These are phyloP conservation scores for Drosophila multiciliata DNA, from an alignment of 2,888 invertebrate genomes.

Conservation along the genomic window DNA sequence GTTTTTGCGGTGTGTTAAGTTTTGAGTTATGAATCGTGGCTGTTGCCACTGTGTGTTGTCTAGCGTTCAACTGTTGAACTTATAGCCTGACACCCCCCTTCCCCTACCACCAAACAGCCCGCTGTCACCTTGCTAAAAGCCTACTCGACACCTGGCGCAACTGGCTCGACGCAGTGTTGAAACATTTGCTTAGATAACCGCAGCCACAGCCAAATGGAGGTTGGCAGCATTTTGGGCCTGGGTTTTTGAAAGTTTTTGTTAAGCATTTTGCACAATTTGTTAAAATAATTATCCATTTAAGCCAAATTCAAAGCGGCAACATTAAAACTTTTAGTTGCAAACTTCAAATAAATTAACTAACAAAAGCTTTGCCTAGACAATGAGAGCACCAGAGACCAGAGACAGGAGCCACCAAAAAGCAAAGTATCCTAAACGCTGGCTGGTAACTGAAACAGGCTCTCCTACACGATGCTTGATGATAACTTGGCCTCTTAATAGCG, in stretches of 20 bases:
- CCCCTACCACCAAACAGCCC: background rate
- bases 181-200: slow-evolving; percentile 43
- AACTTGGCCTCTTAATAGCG: slow-evolving; percentile 43
- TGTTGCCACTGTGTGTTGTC: slow-evolving; percentile 33
- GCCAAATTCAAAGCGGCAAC: slow-evolving; percentile 74
- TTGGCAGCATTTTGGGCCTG: slow-evolving; percentile 27
- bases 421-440: slow-evolving; percentile 40
- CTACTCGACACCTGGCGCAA: slow-evolving; percentile 22
- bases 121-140: background rate
- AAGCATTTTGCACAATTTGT: slow-evolving; percentile 71
- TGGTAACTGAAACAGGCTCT: slow-evolving; percentile 13
- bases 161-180: slow-evolving; percentile 7
- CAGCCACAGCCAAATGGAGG: slow-evolving; percentile 26
- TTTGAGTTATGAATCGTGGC: slow-evolving; percentile 58
- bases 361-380: slow-evolving; percentile 50
- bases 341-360: slow-evolving; percentile 73
- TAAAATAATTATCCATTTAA: slow-evolving; percentile 77
- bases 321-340: slow-evolving; percentile 72
- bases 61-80: slow-evolving; percentile 43
- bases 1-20: slow-evolving; percentile 61
- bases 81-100: slow-evolving; percentile 1
- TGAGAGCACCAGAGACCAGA: slow-evolving; percentile 12
- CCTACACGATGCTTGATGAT: slow-evolving; percentile 42
- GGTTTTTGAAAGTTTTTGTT: slow-evolving; percentile 46
- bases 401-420: slow-evolving; percentile 31